These are phyloP conservation scores for Zosterops pallidus DNA, from an alignment of 2,113 vertebrate genomes.

Conservation along the genomic window DNA sequence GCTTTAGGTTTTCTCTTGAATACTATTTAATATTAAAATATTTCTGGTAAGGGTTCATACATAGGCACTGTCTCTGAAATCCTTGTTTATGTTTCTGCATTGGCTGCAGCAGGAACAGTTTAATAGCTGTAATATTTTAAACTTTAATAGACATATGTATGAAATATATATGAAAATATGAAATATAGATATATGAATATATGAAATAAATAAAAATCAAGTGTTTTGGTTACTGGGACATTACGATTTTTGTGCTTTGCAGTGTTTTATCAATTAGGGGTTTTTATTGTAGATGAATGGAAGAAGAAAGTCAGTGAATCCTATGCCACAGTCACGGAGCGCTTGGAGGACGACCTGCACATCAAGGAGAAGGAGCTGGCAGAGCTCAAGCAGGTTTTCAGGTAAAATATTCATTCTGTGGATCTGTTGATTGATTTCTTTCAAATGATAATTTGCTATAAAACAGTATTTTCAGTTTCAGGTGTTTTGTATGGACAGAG, in stretches of 20 bases:
- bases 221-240: not conserved
- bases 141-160: not conserved
- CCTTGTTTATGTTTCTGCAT: not conserved
- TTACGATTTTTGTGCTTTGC: not conserved
- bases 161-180: not conserved
- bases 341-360: conserved; percentile 86
- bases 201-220: not conserved
- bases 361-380: conserved; percentile 84
- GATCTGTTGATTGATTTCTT: not conserved
- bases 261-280: not conserved
- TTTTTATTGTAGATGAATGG: conserved; percentile 86
- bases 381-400: conserved; percentile 87
- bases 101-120: not conserved
- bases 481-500: not conserved
- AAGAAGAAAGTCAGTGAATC: conserved; percentile 97
- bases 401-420: conserved; percentile 68
- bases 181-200: too few species aligned
- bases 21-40: not conserved
- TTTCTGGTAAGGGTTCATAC: not conserved
- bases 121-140: conserved; percentile 43
- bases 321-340: conserved; percentile 84
- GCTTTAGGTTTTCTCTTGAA: not conserved
- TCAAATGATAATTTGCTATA: not conserved
- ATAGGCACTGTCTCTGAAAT: not conserved
- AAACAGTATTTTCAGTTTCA: not conserved